A percentile compares a stretch with the other conserved stretches of the same genome.
phyloP scores from a whole-genome alignment of 2,888 invertebrate genomes.

The Teinopalpus imperialis region DNA sequence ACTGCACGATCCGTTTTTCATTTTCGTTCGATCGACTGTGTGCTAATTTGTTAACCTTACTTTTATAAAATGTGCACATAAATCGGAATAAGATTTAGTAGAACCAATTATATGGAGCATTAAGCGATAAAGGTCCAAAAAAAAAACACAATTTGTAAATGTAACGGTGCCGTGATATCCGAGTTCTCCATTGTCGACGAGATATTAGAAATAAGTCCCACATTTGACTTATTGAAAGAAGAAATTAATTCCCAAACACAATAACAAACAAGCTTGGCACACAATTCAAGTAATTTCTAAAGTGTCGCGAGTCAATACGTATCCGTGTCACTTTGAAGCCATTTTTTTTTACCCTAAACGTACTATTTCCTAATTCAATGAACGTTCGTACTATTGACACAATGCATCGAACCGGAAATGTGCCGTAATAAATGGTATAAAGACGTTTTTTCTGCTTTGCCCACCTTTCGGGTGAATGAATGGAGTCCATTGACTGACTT shows the following conservation, averaged over 20 bases:
- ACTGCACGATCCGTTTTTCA: too few relatives aligned
- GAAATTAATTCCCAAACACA: constrained; percentile 39
- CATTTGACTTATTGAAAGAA: constrained; percentile 31
- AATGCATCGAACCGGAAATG: constrained; percentile 51
- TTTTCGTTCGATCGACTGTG: too few relatives aligned
- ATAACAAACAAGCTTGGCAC: constrained; percentile 37
- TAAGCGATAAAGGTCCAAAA: too few relatives aligned
- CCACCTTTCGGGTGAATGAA: constrained; percentile 35
- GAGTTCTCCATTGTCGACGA: constrained; percentile 21
- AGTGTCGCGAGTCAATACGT: constrained; percentile 26
- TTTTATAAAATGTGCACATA: too few relatives aligned
- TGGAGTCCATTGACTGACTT: constrained; percentile 44
- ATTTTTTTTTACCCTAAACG: constrained; percentile 31
- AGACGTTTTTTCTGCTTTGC: constrained; percentile 40
- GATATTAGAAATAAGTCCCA: constrained; percentile 14
- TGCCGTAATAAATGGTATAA: constrained; percentile 40
- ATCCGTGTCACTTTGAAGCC: constrained; percentile 31
- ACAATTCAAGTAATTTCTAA: constrained; percentile 36
- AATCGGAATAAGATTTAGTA: too few relatives aligned
- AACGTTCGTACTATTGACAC: constrained; percentile 31
- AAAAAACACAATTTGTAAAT: too few relatives aligned
- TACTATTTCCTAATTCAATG: constrained; percentile 40
- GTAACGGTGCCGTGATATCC: constrained; percentile 2
- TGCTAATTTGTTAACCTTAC: too few relatives aligned
- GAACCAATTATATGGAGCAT: too few relatives aligned